These are phyloP conservation scores for Leucoma salicis DNA, from an alignment of 2,888 invertebrate genomes.

Conservation along the genomic window DNA sequence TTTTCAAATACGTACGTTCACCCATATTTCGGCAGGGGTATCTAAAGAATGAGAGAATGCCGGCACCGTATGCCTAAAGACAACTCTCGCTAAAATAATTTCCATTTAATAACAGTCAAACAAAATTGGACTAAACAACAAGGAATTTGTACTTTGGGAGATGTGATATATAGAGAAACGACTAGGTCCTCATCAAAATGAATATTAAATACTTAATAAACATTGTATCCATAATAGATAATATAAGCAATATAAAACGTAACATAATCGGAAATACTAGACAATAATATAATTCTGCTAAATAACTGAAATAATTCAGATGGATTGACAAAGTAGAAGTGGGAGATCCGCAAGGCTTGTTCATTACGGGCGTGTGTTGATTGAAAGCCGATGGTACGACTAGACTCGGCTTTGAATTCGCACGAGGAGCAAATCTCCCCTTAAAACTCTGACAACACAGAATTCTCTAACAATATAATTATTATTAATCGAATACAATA, in stretches of 20 bases:
- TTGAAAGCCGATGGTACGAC: slow-evolving; percentile 59
- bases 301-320: slow-evolving; percentile 78
- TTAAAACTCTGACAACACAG: slow-evolving; percentile 62
- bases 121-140: slow-evolving; percentile 84
- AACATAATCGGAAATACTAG: slow-evolving; percentile 81
- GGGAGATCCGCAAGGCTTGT: slow-evolving; percentile 31
- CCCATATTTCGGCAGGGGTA: slow-evolving; percentile 30
- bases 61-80: slow-evolving; percentile 28
- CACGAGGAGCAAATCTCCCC: slow-evolving; percentile 38
- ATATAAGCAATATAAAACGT: slow-evolving; percentile 82
- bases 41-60: slow-evolving; percentile 34
- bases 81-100: slow-evolving; percentile 72
- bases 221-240: slow-evolving; percentile 79
- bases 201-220: slow-evolving; percentile 81
- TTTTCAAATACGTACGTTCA: slow-evolving; percentile 25
- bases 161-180: slow-evolving; percentile 82
- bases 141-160: slow-evolving; percentile 83
- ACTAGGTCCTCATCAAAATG: slow-evolving; percentile 82
- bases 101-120: slow-evolving; percentile 80
- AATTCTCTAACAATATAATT: slow-evolving; percentile 79
- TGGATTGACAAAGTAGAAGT: slow-evolving; percentile 55
- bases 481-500: slow-evolving; percentile 63
- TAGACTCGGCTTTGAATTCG: slow-evolving; percentile 51
- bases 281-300: slow-evolving; percentile 81
- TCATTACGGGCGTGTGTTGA: slow-evolving; percentile 32